Evolutionary conservation across 2,797 vertebrate species (phyloP), one percentile per base, ranked within the genome.

Genomic region (Zalophus californianus): DNA sequence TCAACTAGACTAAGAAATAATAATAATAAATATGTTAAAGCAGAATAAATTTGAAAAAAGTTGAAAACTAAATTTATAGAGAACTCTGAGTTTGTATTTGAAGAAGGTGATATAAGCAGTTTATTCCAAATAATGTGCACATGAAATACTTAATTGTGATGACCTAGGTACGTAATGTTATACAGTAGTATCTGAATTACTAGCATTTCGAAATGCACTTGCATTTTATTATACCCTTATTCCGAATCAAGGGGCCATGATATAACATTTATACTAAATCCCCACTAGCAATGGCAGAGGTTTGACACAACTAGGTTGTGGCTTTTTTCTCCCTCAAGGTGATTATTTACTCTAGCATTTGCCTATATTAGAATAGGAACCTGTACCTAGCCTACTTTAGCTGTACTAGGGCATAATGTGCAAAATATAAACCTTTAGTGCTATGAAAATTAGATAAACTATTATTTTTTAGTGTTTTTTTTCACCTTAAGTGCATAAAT

Each of bases 381-480:
- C 20, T 58, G 50, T 54, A 75, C 21, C 44, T 50, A 89, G 32
- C n/a, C 44, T 56, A 70, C 12, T 87, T 87, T 94, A 54, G 21
- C 12, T 29, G 56, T 66, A 44, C 11, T 68, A 83, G 18, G 5
- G 18, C 7, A 84, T 68, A 32, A 35, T 62, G 38, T 50, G 27
- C 35, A 64, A 82, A 93, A 38, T 29, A 87, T 54, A 6, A 9
- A 25, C 62, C 7, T 87, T 77, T 77, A 87, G 64, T 95, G 11
- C 29, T 38, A 7, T 41, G 35, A 90, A 83, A 91, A 87, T 41
- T 21, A 68, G 10, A n/a, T 14, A 77, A 75, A 77, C 48, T 66
- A 20, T 68, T 73, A n/a, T n/a, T 88, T 88, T 92, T 84, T 60
- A n/a, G 32, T 77, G 32, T 35, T 87, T 78, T 92, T 38, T 86